A percentile compares a stretch with the other conserved stretches of the same genome.
Evolutionary conservation across 2,113 vertebrate genomes (phyloP).

Genomic region (Butorides virescens): DNA sequence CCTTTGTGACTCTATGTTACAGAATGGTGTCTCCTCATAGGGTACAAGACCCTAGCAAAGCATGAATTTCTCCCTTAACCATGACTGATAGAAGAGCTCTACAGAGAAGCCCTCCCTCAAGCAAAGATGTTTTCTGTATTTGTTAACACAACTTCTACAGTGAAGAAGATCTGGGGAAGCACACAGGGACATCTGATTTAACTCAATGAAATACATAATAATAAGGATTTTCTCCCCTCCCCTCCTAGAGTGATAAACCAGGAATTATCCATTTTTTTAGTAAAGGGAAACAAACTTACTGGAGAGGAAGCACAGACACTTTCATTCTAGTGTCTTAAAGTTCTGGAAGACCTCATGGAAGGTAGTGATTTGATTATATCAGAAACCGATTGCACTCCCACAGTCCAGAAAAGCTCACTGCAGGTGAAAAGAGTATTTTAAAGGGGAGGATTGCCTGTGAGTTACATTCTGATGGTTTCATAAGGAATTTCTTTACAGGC

Average conservation of each 20-base stretch:
- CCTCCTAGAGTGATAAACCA: background rate
- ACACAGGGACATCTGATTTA: background rate
- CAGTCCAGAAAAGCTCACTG: background rate
- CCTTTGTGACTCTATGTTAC: background rate
- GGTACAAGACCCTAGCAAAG: background rate
- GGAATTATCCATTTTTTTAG: background rate
- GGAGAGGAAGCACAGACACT: background rate
- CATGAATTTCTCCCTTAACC: background rate
- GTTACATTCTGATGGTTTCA: background rate
- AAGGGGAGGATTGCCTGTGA: background rate
- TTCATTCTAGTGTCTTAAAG: background rate
- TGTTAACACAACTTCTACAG: background rate
- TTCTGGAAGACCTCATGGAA: background rate
- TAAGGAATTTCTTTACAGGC: background rate
- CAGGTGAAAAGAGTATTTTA: background rate
- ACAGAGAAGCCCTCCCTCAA: background rate
- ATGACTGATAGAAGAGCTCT: fast-evolving
- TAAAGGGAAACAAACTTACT: background rate
- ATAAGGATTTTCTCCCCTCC: background rate
- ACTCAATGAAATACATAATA: background rate
- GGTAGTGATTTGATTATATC: background rate
- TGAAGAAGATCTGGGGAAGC: background rate
- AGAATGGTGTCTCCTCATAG: background rate
- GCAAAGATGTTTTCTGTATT: background rate
- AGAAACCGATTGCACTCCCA: background rate